Conservation (phyloP, 64 coral and sea anemone genomes). For the Anthopleura sola region DNA sequence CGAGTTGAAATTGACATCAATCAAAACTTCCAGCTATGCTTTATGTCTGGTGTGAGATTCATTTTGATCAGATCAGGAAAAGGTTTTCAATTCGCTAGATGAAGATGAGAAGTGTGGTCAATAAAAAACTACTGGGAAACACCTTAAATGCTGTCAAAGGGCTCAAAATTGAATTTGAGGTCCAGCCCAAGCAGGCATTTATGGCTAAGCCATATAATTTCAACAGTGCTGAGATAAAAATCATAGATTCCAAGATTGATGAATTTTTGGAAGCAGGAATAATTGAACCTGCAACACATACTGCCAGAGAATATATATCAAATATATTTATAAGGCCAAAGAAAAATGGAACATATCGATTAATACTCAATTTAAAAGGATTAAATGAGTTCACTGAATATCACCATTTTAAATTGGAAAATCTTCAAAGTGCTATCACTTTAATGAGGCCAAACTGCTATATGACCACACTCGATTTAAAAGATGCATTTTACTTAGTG, state of each 20-base stretch:
- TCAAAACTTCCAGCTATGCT: too few species aligned
- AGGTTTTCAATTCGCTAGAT: too few species aligned
- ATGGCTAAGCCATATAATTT: slow-evolving; percentile 25
- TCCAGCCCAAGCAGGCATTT: slow-evolving; percentile 21
- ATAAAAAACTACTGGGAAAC: too few species aligned
- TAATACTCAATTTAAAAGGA: slow-evolving; percentile 49
- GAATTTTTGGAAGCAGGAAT: slow-evolving; percentile 40
- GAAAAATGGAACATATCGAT: slow-evolving; percentile 35
- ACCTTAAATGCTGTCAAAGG: slow-evolving; percentile 38
- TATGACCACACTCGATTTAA: slow-evolving; percentile 46
- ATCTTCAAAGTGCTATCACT: slow-evolving; percentile 37
- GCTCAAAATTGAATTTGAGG: slow-evolving; percentile 56
- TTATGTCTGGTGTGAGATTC: too few species aligned
- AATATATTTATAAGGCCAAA: slow-evolving; percentile 52
- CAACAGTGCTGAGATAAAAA: slow-evolving; percentile 24
- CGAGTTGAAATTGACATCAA: too few species aligned
- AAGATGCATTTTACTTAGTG: slow-evolving; percentile 46
- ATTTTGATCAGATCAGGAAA: too few species aligned
- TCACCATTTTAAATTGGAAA: slow-evolving; percentile 59
- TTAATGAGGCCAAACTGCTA: slow-evolving; percentile 42
- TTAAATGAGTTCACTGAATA: slow-evolving; percentile 51
- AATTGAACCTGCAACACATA: slow-evolving; percentile 36
- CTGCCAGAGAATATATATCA: slow-evolving; percentile 38
- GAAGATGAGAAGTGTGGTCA: too few species aligned
- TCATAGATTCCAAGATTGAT: slow-evolving; percentile 37